These are phyloP conservation scores for Pteruthius melanotis DNA, from an alignment of 2,113 vertebrate species.

Conservation along the genomic window DNA sequence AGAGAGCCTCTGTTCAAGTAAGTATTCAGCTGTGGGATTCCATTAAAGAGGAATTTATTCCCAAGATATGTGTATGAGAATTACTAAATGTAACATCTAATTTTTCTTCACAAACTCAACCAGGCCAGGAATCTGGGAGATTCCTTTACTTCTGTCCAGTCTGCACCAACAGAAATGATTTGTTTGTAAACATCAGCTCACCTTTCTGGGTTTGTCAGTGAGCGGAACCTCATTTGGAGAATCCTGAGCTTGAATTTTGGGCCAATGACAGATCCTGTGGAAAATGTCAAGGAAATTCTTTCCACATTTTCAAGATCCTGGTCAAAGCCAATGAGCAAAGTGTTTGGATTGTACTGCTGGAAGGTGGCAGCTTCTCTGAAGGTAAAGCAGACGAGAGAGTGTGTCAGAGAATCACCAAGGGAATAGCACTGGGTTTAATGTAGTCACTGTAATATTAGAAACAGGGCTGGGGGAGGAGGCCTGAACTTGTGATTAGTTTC, in stretches of 20 bases:
- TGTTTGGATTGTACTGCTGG: slow-evolving; percentile 83
- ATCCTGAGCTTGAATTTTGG: slow-evolving; percentile 88
- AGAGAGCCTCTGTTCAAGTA: neutral
- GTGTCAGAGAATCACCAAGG: neutral
- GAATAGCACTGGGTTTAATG: neutral
- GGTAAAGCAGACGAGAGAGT: neutral
- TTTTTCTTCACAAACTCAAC: neutral
- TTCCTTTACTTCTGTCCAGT: neutral
- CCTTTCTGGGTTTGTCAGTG: slow-evolving; percentile 81
- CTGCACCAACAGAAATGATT: neutral
- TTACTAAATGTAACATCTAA: neutral
- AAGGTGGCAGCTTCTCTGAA: slow-evolving; percentile 81
- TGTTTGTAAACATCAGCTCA: slow-evolving; percentile 40
- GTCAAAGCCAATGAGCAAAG: slow-evolving; percentile 86
- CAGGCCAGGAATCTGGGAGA: neutral
- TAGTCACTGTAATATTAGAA: neutral
- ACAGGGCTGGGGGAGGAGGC: neutral
- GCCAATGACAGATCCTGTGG: slow-evolving; percentile 81
- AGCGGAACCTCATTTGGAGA: slow-evolving; percentile 78
- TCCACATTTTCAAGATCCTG: slow-evolving; percentile 80
- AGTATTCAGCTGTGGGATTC: neutral
- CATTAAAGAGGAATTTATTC: neutral
- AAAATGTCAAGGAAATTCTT: slow-evolving; percentile 84
- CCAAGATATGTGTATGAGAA: neutral
- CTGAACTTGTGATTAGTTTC: neutral